phyloP scores from a whole-genome alignment of 1,140 invertebrate genomes.

The Archivesica marissinica region DNA sequence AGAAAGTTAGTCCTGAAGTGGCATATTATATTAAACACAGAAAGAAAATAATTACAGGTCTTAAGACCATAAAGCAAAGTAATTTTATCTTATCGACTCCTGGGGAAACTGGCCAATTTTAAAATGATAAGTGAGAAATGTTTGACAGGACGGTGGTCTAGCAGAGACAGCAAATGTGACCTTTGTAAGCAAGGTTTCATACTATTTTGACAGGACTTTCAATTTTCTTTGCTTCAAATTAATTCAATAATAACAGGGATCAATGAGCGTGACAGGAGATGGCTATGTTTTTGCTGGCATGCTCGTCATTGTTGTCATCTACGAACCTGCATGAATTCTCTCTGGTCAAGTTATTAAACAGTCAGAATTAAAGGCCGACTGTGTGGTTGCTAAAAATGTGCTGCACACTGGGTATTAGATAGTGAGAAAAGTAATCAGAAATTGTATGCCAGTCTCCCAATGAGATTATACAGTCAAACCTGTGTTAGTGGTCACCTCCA shows the following conservation, averaged over 20 bases:
- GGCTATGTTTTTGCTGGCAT: background rate
- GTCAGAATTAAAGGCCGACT: no score
- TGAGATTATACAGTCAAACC: no score
- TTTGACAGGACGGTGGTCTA: background rate
- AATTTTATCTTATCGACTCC: no score
- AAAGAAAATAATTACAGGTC: no score
- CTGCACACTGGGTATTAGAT: no score
- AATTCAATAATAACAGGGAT: conserved; percentile 18
- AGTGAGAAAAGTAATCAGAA: background rate
- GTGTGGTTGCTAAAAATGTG: no score
- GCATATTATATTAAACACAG: no score
- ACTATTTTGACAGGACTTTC: conserved; percentile 29
- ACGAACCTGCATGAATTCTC: background rate
- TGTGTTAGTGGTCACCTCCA: no score
- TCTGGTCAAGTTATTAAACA: conserved; percentile 1
- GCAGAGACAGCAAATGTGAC: background rate
- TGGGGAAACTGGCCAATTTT: no score
- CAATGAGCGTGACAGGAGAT: background rate
- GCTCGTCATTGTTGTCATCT: background rate
- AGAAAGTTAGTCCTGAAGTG: no score
- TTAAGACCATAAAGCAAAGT: no score
- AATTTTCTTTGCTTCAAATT: conserved; percentile 37
- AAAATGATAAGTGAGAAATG: no score
- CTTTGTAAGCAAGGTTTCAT: background rate
- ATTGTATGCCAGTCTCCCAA: background rate